A percentile compares a stretch with the other conserved stretches of the same genome.
These are phyloP conservation scores for Staurois parvus DNA, from an alignment of 2,797 vertebrate species.

Conservation along the genomic window DNA sequence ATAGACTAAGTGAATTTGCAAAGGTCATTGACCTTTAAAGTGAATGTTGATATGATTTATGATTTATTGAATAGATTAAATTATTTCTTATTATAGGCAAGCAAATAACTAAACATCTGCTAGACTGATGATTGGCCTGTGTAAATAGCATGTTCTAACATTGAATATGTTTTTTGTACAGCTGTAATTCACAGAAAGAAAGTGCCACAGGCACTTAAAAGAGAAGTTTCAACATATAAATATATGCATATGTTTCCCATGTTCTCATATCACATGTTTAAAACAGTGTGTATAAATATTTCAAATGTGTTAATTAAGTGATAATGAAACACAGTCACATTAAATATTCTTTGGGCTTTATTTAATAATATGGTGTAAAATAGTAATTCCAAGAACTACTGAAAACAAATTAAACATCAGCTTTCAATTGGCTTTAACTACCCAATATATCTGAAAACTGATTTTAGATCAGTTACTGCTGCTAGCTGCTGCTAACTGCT, in stretches of 20 bases:
- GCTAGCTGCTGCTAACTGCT: too few species aligned
- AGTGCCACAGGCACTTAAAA: background rate
- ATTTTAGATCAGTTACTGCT: too few species aligned
- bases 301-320: background rate
- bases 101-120: too few species aligned
- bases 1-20: too few species aligned
- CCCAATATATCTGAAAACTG: too few species aligned
- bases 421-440: background rate
- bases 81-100: too few species aligned
- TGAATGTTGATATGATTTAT: too few species aligned
- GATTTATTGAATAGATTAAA: too few species aligned
- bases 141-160: too few species aligned
- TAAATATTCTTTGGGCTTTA: background rate
- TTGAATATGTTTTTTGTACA: too few species aligned
- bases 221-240: background rate
- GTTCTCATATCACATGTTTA: background rate
- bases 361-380: background rate
- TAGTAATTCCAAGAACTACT: background rate
- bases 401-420: background rate
- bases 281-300: background rate
- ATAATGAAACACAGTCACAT: background rate
- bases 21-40: too few species aligned
- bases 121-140: too few species aligned
- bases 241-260: background rate
- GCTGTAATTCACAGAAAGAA: background rate